Evolutionary conservation across 1,140 invertebrate species (phyloP).

Genomic region (Zaprionus tsacasi): DNA sequence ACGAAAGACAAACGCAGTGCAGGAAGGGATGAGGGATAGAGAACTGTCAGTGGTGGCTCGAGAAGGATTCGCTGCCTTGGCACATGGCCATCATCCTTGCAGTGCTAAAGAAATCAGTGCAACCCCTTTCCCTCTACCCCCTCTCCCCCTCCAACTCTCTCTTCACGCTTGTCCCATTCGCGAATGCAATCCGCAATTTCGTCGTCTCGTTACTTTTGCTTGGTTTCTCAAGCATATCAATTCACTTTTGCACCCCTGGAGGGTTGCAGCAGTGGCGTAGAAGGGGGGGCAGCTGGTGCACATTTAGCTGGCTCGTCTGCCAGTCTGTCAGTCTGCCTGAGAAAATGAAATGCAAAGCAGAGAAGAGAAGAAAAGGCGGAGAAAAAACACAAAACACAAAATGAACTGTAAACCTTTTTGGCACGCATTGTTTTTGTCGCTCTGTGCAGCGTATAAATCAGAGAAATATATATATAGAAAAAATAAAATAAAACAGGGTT

Average conservation of each 20-base stretch:
- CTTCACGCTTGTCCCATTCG: not conserved
- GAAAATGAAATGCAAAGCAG: conserved; percentile 57
- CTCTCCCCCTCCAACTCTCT: no score
- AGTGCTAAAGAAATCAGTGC: conserved; percentile 58
- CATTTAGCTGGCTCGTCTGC: conserved; percentile 36
- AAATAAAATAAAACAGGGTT: conserved; percentile 28
- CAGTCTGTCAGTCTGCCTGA: conserved; percentile 27
- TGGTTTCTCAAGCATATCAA: conserved; percentile 82
- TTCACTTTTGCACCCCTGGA: conserved; percentile 67
- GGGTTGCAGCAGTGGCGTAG: conserved; percentile 37
- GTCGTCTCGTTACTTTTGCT: conserved; percentile 71
- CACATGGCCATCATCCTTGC: conserved; percentile 46
- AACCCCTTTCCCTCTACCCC: conserved; percentile 2
- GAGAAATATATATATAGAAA: conserved; percentile 4
- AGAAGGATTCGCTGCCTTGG: conserved; percentile 21
- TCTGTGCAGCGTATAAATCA: conserved; percentile 34
- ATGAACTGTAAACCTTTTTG: conserved; percentile 79
- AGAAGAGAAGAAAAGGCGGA: conserved; percentile 6
- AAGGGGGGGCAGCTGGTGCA: conserved; percentile 17
- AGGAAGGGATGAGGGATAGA: conserved; percentile 1
- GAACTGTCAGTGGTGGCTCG: conserved; percentile 41
- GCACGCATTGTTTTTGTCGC: conserved; percentile 68
- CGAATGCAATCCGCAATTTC: conserved; percentile 69
- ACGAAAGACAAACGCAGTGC: conserved; percentile 14
- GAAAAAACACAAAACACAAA: conserved; percentile 65